These are phyloP conservation scores for Barypeithes pellucidus DNA, from an alignment of 2,888 invertebrate species.

Conservation along the genomic window DNA sequence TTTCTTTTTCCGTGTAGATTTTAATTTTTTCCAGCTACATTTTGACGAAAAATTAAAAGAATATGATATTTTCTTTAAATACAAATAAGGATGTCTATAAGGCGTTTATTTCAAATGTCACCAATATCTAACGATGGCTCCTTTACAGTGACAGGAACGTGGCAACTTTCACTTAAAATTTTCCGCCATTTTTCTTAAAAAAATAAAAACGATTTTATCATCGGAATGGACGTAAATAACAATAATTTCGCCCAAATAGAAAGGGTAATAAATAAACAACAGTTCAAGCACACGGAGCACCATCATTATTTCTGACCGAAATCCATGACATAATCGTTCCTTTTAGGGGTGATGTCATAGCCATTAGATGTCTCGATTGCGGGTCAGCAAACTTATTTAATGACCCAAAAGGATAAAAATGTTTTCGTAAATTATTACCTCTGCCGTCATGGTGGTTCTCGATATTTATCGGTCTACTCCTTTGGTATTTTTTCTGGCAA, in stretches of 20 bases:
- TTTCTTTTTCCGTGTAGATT: too few relatives aligned
- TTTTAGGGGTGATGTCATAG: constrained; percentile 53
- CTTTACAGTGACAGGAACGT: too few relatives aligned
- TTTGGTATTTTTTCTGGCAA: neutral
- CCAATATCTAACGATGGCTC: too few relatives aligned
- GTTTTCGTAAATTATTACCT: constrained; percentile 32
- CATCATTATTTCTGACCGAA: constrained; percentile 38
- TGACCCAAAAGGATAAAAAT: constrained; percentile 36
- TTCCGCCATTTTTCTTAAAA: too few relatives aligned
- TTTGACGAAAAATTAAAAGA: too few relatives aligned
- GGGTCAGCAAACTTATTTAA: constrained; percentile 50
- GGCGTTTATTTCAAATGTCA: too few relatives aligned
- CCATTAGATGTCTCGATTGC: constrained; percentile 43
- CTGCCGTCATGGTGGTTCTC: constrained; percentile 17
- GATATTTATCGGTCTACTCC: constrained; percentile 11
- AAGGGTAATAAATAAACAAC: constrained; percentile 29
- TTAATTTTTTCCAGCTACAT: too few relatives aligned
- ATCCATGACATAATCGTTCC: constrained; percentile 47
- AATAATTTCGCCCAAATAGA: constrained; percentile 34
- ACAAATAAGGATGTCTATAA: too few relatives aligned
- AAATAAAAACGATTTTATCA: too few relatives aligned
- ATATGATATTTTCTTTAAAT: too few relatives aligned
- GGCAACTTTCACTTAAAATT: too few relatives aligned
- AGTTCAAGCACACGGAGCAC: constrained; percentile 40
- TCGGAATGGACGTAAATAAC: too few relatives aligned